phyloP scores from a whole-genome alignment of 2,113 vertebrate species.

The Crotophaga sulcirostris region DNA sequence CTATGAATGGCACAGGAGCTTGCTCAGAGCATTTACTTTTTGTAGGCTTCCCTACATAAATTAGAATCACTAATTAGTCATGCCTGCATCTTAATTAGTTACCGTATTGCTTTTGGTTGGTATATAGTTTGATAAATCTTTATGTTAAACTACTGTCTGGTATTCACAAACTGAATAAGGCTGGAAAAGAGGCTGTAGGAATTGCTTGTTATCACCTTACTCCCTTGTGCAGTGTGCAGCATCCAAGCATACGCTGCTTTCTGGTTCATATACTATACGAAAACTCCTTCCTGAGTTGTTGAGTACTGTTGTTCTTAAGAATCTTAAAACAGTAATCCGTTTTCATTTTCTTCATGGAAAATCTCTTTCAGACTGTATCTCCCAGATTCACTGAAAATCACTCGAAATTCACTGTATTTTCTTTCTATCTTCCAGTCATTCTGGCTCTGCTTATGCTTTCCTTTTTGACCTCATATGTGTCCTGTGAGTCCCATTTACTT shows the following conservation, averaged over 20 bases:
- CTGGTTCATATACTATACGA: fast-evolving
- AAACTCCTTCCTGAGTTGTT: neutral
- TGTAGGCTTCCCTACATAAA: neutral
- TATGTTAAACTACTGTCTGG: neutral
- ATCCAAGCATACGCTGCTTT: fast-evolving
- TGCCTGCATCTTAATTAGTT: neutral
- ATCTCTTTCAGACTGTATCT: neutral
- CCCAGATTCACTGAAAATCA: neutral
- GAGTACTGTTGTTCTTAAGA: neutral
- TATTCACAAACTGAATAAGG: neutral
- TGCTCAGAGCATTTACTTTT: neutral
- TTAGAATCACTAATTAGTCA: neutral
- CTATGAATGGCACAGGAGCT: neutral
- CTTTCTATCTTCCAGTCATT: neutral
- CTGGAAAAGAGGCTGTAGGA: neutral
- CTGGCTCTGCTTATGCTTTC: neutral
- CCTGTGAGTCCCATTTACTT: neutral
- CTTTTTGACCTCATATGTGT: neutral
- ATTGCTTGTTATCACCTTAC: neutral
- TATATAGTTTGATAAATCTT: neutral
- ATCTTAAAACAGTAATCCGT: neutral
- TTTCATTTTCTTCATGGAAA: neutral
- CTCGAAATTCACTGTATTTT: neutral
- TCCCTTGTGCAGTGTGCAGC: neutral
- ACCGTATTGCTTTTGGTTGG: neutral